These are phyloP conservation scores for Melanostoma scalare DNA, from an alignment of 2,888 invertebrate species.

Conservation along the genomic window DNA sequence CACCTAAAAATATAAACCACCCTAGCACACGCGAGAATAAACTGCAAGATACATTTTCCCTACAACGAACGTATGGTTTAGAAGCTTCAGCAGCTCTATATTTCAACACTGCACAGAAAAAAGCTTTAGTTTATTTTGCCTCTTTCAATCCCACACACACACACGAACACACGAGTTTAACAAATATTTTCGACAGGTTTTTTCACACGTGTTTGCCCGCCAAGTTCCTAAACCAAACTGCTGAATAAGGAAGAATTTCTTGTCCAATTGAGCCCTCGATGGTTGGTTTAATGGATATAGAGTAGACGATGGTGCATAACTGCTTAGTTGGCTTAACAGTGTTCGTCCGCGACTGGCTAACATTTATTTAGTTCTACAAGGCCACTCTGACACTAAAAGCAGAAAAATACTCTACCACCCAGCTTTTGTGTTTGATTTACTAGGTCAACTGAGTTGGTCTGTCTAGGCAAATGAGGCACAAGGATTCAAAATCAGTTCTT, in stretches of 20 bases:
- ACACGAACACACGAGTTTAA: background rate
- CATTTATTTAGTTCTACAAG: slow-evolving; percentile 49
- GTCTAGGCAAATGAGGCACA: slow-evolving; percentile 37
- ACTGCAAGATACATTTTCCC: background rate
- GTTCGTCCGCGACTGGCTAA: slow-evolving; percentile 29
- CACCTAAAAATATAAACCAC: background rate
- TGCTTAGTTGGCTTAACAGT: slow-evolving; percentile 10
- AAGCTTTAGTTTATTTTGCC: slow-evolving; percentile 13
- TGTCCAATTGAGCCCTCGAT: slow-evolving; percentile 55
- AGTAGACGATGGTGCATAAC: slow-evolving; percentile 12
- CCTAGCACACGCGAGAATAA: slow-evolving; percentile 16
- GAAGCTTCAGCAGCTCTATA: no score
- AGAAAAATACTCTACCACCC: slow-evolving; percentile 14
- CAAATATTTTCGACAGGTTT: slow-evolving; percentile 29
- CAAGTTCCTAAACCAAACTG: slow-evolving; percentile 67
- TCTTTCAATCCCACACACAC: background rate
- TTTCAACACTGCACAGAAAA: background rate
- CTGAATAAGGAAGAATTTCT: slow-evolving; percentile 62
- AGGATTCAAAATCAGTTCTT: slow-evolving; percentile 54
- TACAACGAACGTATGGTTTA: no score
- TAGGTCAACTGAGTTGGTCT: slow-evolving; percentile 27
- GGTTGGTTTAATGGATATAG: slow-evolving; percentile 6
- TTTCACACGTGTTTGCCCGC: slow-evolving; percentile 66
- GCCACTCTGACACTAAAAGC: slow-evolving; percentile 25
- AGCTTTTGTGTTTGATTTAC: slow-evolving; percentile 34